A percentile compares a stretch with the other conserved stretches of the same genome.
These are phyloP conservation scores for Tetrao urogallus DNA, from an alignment of 2,113 vertebrate genomes.

Conservation along the genomic window DNA sequence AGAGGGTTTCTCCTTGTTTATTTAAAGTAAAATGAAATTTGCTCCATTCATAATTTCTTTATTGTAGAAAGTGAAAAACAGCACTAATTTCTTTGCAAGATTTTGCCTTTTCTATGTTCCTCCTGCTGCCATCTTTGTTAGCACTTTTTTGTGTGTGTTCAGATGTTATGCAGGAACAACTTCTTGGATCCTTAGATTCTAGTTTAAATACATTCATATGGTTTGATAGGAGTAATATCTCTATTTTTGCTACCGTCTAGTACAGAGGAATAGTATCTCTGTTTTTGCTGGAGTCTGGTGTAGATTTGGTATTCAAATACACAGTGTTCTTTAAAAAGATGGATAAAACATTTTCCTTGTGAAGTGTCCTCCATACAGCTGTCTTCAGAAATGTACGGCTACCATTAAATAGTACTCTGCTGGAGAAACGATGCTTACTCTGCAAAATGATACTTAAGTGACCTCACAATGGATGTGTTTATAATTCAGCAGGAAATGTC, in stretches of 20 bases:
- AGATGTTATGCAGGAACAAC: not conserved
- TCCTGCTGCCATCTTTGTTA: not conserved
- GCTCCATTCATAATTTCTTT: not conserved
- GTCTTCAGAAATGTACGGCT: not conserved
- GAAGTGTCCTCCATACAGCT: not conserved
- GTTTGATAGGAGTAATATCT: not conserved
- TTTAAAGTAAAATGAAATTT: constrained; percentile 5
- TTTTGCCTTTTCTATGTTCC: not conserved
- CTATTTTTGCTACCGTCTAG: not conserved
- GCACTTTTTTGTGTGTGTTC: not conserved
- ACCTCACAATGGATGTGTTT: not conserved
- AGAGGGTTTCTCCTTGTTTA: not conserved
- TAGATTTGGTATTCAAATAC: not conserved
- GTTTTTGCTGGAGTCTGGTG: not conserved
- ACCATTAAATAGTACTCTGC: not conserved
- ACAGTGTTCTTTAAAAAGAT: not conserved
- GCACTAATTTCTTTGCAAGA: not conserved
- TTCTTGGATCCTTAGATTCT: not conserved
- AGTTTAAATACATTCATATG: not conserved
- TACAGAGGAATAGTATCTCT: not conserved
- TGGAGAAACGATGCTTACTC: not conserved
- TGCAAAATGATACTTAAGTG: not conserved
- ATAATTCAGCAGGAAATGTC: not conserved
- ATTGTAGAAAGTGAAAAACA: not conserved
- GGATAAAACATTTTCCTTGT: not conserved